Evolutionary conservation across 2,113 vertebrate species (phyloP), one percentile per base, ranked within the genome.

Genomic region (Plecturocebus donacophilus): DNA sequence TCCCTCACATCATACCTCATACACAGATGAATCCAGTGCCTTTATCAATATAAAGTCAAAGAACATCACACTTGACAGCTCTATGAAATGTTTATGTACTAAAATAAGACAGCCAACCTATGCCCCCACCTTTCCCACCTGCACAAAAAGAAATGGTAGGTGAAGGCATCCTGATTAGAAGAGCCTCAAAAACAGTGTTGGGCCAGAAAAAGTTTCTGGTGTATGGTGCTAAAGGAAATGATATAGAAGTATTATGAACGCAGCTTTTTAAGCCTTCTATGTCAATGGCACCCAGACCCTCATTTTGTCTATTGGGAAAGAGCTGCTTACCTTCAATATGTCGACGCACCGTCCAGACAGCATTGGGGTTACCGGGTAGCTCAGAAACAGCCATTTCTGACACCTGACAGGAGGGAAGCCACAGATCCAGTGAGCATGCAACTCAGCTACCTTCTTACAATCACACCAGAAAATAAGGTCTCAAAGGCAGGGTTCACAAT

Each of bases 331-430:
- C 99, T 99, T 99, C 99, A 49, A 99, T 99, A 12, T 99, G 99
- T 82, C 99, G 99, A 97, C 99, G 99, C 27, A 99, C 99, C 1
- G 99, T 99, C 99, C 99, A 99, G 40, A 99, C 99, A 96, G 99
- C 99, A 64, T 99, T 99, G 81, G 99, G 99, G 98, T 99, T 99
- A 99, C 99, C 99, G 0, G 99, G 99, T 97, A 99, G 99, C 98
- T 99, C 99, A 0, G 99, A 99, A 91, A 99, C 99, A 0, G 99
- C 99, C 99, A 99, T 99, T 99, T 99, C 99, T 0, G 99, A 99
- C 3, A 99, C 99, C 99, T 99, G 97, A 52, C 4, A 96, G 90
- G 70, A 97, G 32, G 70, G 54, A 93, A 97, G 61, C 71, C 91
- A 97, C 97, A 68, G 73, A 73, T 64, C 5, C n/a, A 40, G 13